Evolutionary conservation across 2,797 vertebrate genomes (phyloP), one percentile per base, ranked within the genome.

Genomic region (Argentina silus): DNA sequence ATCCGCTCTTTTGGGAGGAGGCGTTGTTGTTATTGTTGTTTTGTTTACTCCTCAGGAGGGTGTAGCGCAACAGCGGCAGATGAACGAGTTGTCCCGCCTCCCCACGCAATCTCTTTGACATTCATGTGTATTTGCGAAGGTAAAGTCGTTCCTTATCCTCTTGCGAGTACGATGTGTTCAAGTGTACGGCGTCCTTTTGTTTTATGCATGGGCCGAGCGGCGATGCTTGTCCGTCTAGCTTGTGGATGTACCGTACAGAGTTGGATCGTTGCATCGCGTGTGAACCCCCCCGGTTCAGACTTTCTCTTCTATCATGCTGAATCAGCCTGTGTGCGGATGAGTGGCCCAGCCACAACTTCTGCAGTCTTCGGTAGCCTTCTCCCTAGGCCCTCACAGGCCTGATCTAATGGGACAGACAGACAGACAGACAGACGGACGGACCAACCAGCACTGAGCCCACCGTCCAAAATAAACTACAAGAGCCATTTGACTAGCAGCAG

Each of bases 31-130:
- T 51, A 72, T 56, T 70, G 72, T 78, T 70, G 73, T 85, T 71
- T 77, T 77, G 80, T 83, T 84, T 78, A 59, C 74, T 84, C 80
- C 83, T 80, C 70, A n/a, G 36, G 83, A 72, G 79, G 63, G 73
- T 66, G 66, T 63, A 83, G 73, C 79, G 83, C 83, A 84, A 76
- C 75, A 70, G 43, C 87, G 86, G 81, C 19, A 85, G 85, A 86
- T 84, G 69, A 84, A 47, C 44, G 44, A 72, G 56, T 78, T 72
- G 50, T 57, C 14, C 36, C 27, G 1, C 27, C 27, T 36, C 27
- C 48, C 51, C 67, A 72, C 85, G 83, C 83, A 88, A 90, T 86
- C 83, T 85, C n/a, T n/a, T n/a, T n/a, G n/a, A n/a, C n/a, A n/a
- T n/a, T n/a, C n/a, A n/a, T 36, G 27, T 4, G 27, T 36, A 36